Conservation (phyloP, 64 coral and sea anemone genomes). For the Trachythela sp. region DNA sequence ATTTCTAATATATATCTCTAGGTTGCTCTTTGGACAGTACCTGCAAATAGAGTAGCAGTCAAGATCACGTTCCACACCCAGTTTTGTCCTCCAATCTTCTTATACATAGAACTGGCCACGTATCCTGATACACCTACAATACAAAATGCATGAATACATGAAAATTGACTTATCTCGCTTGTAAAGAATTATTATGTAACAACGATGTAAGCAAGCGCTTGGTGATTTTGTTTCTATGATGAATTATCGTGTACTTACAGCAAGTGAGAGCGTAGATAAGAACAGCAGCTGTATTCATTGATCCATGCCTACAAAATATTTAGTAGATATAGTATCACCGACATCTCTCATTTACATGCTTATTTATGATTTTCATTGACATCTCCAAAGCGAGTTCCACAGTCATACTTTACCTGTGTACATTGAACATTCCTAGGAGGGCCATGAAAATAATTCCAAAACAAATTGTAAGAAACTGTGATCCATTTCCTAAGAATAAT, state of each 20-base stretch:
- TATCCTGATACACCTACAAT: constrained; percentile 84
- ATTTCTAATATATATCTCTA: no score
- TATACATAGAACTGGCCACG: constrained; percentile 82
- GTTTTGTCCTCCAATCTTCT: constrained; percentile 88
- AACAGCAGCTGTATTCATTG: constrained; percentile 96
- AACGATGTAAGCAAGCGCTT: no score
- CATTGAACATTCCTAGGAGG: constrained; percentile 92
- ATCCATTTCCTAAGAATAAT: constrained; percentile 61
- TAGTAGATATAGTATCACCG: background rate
- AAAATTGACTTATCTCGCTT: no score
- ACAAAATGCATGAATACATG: background rate
- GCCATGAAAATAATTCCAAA: constrained; percentile 98
- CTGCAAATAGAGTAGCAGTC: constrained; percentile 81
- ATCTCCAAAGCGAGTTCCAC: background rate
- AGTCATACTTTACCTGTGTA: constrained; percentile 62
- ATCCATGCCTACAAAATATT: constrained; percentile 64
- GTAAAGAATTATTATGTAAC: no score
- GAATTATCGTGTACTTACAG: constrained; percentile 71
- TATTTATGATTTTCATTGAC: background rate
- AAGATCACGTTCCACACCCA: constrained; percentile 98
- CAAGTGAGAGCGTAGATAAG: constrained; percentile 91
- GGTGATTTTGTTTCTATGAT: no score
- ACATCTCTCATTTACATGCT: background rate
- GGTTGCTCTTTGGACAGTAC: no score
- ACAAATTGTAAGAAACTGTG: constrained; percentile 82